phyloP scores from a whole-genome alignment of 92 coral and sea anemone species.

The Parazoanthus atlanticus region DNA sequence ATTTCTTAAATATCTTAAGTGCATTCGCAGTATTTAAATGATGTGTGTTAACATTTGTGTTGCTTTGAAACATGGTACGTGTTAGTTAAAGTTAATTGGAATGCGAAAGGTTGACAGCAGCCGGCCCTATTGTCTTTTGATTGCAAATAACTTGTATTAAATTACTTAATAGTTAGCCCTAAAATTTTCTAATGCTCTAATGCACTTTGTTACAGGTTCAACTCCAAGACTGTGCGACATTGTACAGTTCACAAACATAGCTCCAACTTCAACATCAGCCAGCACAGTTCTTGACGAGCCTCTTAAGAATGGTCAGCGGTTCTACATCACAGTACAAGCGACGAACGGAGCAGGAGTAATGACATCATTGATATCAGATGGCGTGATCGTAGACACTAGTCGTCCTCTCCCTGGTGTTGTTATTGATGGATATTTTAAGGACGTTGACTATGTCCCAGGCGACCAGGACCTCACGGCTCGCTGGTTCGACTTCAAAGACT shows the following conservation, averaged over 20 bases:
- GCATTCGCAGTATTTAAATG: too few relatives aligned
- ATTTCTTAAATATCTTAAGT: too few relatives aligned
- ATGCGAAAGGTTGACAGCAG: neutral
- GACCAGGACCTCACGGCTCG: conserved; percentile 66
- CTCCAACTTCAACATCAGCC: conserved; percentile 52
- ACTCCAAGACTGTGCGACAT: conserved; percentile 72
- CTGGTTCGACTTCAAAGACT: conserved; percentile 81
- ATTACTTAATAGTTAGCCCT: neutral
- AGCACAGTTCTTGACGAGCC: conserved; percentile 55
- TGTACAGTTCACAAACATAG: conserved; percentile 32
- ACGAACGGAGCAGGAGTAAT: conserved; percentile 87
- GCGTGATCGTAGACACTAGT: conserved; percentile 81
- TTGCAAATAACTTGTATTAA: too few relatives aligned
- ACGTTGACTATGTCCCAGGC: conserved; percentile 69
- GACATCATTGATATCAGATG: conserved; percentile 76
- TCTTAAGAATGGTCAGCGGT: conserved; percentile 70
- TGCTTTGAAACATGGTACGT: too few relatives aligned
- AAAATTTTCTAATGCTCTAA: neutral
- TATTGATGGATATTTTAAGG: conserved; percentile 64
- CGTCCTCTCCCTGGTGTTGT: conserved; percentile 81
- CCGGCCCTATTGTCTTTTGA: too few relatives aligned
- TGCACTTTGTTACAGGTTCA: conserved; percentile 5
- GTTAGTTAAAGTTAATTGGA: too few relatives aligned
- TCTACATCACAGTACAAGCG: conserved; percentile 77
- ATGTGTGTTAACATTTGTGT: too few relatives aligned